These are phyloP conservation scores for Zingel zingel DNA, from an alignment of 2,113 vertebrate genomes.

Conservation along the genomic window DNA sequence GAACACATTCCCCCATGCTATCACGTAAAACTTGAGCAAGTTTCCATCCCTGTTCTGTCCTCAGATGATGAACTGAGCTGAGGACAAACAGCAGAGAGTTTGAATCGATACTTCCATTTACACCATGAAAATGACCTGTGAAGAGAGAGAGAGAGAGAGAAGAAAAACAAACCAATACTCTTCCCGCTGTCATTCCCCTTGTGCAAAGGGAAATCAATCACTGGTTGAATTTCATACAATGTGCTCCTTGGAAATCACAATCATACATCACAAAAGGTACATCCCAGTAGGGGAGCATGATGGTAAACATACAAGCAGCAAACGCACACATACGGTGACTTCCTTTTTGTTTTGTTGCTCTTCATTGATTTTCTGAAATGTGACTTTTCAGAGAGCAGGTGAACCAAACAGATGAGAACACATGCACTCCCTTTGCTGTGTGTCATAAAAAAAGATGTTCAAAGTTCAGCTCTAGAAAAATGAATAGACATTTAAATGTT, in stretches of 20 bases:
- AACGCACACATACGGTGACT: background rate
- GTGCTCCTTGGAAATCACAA: constrained; percentile 59
- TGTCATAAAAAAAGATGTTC: background rate
- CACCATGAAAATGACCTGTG: constrained; percentile 77
- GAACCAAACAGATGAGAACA: constrained; percentile 7
- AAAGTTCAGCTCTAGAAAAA: background rate
- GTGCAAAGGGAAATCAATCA: constrained; percentile 68
- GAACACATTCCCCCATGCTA: constrained; percentile 37
- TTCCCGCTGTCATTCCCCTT: constrained; percentile 63
- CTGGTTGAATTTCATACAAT: constrained; percentile 45
- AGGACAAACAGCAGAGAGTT: constrained; percentile 60
- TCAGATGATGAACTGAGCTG: constrained; percentile 58
- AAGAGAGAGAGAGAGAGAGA: constrained; percentile 42
- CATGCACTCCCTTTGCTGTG: background rate
- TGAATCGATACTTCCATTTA: constrained; percentile 75
- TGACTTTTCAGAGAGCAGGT: constrained; percentile 10
- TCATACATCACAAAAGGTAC: constrained; percentile 47
- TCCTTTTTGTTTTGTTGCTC: background rate
- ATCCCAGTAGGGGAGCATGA: background rate
- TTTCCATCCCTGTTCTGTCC: constrained; percentile 44
- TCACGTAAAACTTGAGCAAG: constrained; percentile 42
- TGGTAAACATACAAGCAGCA: constrained; percentile 26
- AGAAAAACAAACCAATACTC: constrained; percentile 73
- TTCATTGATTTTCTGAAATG: constrained; percentile 6
- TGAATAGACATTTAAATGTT: background rate